Conservation (phyloP, 2,113 vertebrate genomes). For the Macaca nemestrina region DNA sequence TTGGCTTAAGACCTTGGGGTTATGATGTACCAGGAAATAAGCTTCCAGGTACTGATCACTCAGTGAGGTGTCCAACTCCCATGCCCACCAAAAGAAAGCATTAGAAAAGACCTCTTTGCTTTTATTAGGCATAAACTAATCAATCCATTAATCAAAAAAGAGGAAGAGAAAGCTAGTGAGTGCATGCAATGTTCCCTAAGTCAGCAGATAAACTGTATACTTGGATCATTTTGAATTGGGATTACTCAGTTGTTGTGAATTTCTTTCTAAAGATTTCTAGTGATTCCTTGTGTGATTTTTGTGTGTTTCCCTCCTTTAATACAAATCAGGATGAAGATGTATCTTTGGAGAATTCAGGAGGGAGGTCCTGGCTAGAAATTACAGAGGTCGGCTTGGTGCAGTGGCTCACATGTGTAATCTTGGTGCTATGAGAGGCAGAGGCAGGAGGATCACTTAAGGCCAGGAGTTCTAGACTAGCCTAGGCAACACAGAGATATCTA, state of each 20-base stretch:
- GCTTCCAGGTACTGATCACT: neutral
- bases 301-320: slow-evolving; percentile 6
- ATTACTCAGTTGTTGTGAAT: neutral
- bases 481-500: too few species aligned
- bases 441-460: too few species aligned
- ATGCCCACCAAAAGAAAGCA: neutral
- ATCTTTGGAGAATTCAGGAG: slow-evolving; percentile 15
- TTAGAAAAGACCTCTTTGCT: neutral
- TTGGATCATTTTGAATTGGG: neutral
- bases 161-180: neutral
- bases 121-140: neutral
- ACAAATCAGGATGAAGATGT: neutral
- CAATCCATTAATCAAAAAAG: neutral
- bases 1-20: neutral
- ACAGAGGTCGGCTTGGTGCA: neutral
- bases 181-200: neutral
- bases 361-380: slow-evolving; percentile 27
- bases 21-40: slow-evolving; percentile 34
- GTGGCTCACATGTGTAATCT: too few species aligned
- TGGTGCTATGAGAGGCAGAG: too few species aligned
- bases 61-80: neutral
- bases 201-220: neutral
- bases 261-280: slow-evolving; percentile 26
- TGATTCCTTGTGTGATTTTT: neutral
- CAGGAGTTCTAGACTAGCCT: too few species aligned